Conservation (phyloP, 1,140 invertebrate species). For the Camponotus vicinus region DNA sequence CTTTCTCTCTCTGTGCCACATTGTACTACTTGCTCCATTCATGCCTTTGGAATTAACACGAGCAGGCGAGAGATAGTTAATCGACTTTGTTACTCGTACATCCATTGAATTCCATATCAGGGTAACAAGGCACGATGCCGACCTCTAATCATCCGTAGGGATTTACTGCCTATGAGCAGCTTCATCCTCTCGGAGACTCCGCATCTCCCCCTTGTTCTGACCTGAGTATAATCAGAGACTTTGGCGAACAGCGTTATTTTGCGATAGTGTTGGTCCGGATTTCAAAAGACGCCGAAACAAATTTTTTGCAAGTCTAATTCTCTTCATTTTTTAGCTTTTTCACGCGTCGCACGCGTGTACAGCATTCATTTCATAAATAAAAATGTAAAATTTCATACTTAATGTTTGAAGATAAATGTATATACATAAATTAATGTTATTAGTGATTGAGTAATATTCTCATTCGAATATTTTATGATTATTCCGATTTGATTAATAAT, state of each 20-base stretch:
- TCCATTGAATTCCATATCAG: constrained; percentile 73
- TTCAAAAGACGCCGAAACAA: not conserved
- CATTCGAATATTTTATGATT: not conserved
- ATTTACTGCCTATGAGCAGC: constrained; percentile 68
- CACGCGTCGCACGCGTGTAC: not conserved
- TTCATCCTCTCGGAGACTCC: constrained; percentile 34
- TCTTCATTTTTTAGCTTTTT: not conserved
- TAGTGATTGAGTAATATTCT: not conserved
- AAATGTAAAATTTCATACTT: no score
- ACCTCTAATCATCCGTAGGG: constrained; percentile 71
- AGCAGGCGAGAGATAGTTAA: constrained; percentile 50
- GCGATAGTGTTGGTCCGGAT: constrained; percentile 19
- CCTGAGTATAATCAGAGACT: constrained; percentile 53
- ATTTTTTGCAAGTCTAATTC: not conserved
- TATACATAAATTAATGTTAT: not conserved
- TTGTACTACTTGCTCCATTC: not conserved
- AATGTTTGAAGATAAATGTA: no score
- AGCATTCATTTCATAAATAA: no score
- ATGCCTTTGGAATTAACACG: constrained; percentile 17
- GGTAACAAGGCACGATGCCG: constrained; percentile 68
- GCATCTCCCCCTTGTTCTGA: not conserved
- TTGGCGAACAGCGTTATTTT: constrained; percentile 45
- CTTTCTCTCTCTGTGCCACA: not conserved
- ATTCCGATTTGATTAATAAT: not conserved
- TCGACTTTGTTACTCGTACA: constrained; percentile 59